Base-by-base conservation (phyloP, 2,113 vertebrate species). In the Alosa alosa region DNA sequence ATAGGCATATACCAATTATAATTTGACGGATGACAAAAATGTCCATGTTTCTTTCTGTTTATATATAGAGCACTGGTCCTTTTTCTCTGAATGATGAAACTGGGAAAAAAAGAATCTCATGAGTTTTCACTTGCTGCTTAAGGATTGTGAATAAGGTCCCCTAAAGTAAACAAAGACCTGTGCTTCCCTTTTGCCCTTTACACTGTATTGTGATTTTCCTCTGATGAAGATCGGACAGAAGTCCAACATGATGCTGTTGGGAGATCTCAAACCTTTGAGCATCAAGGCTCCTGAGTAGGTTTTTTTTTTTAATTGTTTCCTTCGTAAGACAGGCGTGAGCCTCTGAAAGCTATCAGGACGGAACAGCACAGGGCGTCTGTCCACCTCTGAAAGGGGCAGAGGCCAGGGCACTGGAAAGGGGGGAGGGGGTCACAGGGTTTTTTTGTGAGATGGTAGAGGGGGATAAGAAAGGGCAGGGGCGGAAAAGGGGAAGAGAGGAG, bases 351-450 rank as follows among this genome's bases (percentile, higher is more conserved):
- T 72, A 72, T 72, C 64, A 72, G 10, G 64, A 72, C 31, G 13
- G 31, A 72, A 31, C 55, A 60, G 55, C 64, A 72, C 25, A 9
- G 64, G 87, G 84, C 60, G 72, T 86, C 81, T 68, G 81, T 46
- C 45, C 55, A 41, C 52, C 49, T n/a, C 81, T 83, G 82, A 36
- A 86, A 84, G 60, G 85, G 47, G 82, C 85, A 83, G 81, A 83
- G 25, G 83, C 83, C 41, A 81, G 85, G 81, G 88, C 31, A 90
- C 50, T 81, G 84, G 81, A 81, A 31, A 31, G 31, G 82, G 45
- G 86, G 52, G 81, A 22, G 41, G n/a, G 64, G 85, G 82, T 20
- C 52, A 18, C 13, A 55, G 52, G 4, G 52, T 31, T 31, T 36
- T 72, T 72, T 31, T 36, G 64, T 72, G 64, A 72, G 25, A 72